A percentile compares a stretch with the other conserved stretches of the same genome.
phyloP scores from a whole-genome alignment of 2,113 vertebrate species.

The Clarias magur region DNA sequence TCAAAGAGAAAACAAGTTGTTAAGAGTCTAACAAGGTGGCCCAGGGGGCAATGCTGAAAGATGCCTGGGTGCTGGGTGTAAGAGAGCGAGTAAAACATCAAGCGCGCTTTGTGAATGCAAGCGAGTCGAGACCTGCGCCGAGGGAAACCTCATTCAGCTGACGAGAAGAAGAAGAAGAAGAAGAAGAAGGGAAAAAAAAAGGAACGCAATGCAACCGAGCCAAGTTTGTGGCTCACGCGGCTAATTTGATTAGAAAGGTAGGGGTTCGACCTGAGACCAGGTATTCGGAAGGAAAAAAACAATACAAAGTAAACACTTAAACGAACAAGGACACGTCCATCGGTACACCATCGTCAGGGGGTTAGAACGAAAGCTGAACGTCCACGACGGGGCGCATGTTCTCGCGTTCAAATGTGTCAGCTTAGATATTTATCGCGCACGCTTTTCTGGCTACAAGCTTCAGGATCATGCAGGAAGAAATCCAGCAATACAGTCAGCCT shows the following conservation, averaged over 20 bases:
- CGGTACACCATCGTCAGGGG: not conserved
- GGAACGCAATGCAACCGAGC: not conserved
- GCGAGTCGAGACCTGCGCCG: constrained; percentile 34
- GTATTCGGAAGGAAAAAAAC: not conserved
- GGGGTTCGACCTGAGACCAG: constrained; percentile 8
- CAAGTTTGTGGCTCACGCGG: not conserved
- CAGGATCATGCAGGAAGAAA: not conserved
- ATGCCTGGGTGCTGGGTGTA: constrained; percentile 61
- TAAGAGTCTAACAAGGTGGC: constrained; percentile 75
- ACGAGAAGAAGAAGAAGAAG: not conserved
- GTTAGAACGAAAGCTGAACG: not conserved
- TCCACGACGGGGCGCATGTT: not conserved
- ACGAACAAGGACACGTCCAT: not conserved
- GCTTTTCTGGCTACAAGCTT: not conserved
- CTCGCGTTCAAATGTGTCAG: not conserved
- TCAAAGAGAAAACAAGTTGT: constrained; percentile 73
- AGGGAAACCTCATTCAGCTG: constrained; percentile 34
- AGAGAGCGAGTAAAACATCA: constrained; percentile 66
- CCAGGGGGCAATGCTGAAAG: constrained; percentile 71
- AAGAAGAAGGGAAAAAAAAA: not conserved
- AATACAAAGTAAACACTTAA: not conserved
- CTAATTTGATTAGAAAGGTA: constrained; percentile 22
- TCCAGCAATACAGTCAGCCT: not conserved
- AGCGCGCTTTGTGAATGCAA: constrained; percentile 60
- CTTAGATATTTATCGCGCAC: not conserved